A percentile compares a stretch with the other conserved stretches of the same genome.
Conservation (phyloP, 2,797 vertebrate species). For the Enteromius viviparus region DNA sequence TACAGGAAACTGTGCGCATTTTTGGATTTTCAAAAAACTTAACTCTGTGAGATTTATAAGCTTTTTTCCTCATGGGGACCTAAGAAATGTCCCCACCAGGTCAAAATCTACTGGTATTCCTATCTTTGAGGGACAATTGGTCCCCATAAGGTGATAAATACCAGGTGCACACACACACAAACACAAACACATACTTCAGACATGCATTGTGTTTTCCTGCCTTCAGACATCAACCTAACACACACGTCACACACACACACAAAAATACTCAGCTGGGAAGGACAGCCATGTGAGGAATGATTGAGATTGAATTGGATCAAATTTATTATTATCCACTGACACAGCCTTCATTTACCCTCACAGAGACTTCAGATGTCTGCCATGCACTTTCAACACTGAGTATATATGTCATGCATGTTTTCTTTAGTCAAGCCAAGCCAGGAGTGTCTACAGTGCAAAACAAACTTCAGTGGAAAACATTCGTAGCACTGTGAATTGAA, state of each 20-base stretch:
- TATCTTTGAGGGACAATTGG: too few relatives aligned
- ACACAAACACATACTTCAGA: slow-evolving; percentile 12
- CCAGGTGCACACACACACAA: too few relatives aligned
- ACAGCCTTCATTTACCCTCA: slow-evolving; percentile 32
- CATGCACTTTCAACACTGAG: background rate
- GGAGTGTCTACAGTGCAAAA: background rate
- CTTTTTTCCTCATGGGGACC: too few relatives aligned
- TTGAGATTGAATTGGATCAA: slow-evolving; percentile 31
- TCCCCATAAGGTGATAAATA: too few relatives aligned
- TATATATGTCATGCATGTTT: background rate
- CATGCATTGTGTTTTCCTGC: slow-evolving; percentile 8
- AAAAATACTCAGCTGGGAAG: background rate
- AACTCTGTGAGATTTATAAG: too few relatives aligned
- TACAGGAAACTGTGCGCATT: too few relatives aligned
- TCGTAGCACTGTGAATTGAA: slow-evolving; percentile 1
- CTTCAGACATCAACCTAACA: background rate
- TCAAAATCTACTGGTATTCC: too few relatives aligned
- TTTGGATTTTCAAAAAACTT: too few relatives aligned
- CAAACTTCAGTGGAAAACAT: background rate
- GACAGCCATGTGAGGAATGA: slow-evolving; percentile 15
- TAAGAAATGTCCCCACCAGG: too few relatives aligned
- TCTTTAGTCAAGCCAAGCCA: slow-evolving; percentile 1
- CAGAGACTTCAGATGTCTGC: background rate
- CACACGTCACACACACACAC: background rate
- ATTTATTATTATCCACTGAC: slow-evolving; percentile 27